Base-by-base conservation (phyloP, 2,113 vertebrate species). In the Callipepla californica region DNA sequence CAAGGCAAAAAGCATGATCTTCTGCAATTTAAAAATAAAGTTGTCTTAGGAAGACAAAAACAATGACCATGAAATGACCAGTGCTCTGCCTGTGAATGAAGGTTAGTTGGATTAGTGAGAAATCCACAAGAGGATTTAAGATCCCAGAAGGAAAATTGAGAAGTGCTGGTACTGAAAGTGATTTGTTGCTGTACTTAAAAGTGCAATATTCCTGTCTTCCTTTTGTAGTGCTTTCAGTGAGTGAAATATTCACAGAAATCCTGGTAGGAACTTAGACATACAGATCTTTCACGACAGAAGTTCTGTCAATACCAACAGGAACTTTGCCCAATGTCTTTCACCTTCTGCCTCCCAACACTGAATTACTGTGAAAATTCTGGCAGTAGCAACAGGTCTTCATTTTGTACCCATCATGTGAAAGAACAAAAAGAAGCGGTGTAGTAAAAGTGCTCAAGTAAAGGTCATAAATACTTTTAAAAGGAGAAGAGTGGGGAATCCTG, bases 381-480 rank as follows among this genome's bases (percentile, higher is more conserved):
- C 28, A 89, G 8, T 55, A 38, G 47, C 30, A 72, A 36, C 3
- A 4, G 5, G 8, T 10, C 51, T 91, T 28, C 13, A 38, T 75
- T 70, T 81, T 68, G 5, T 13, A 79, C 6, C 2, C 20, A 50
- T 68, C 8, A 61, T 19, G 5, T 42, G 22, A 81, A 95, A 81
- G 34, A 40, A 73, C 30, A 13, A 44, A 66, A 84, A 36, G 47
- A 85, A 9, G 2, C 19, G 4, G 1, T 1, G 0, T 9, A 62
- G n/a, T 59, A 28, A 63, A 86, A 78, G 14, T 63, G 34, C 32
- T 87, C 48, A 55, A 84, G 51, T 45, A 78, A 66, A 87, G 4
- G 11, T n/a, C 19, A 14, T 11, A 7, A 18, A 26, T 18, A 72
- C 14, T 6, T 45, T 30, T 15, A 23, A 85, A 72, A 26, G 44